Conservation (phyloP, 2,888 invertebrate genomes). For the Rhamphomyia laevipes region DNA sequence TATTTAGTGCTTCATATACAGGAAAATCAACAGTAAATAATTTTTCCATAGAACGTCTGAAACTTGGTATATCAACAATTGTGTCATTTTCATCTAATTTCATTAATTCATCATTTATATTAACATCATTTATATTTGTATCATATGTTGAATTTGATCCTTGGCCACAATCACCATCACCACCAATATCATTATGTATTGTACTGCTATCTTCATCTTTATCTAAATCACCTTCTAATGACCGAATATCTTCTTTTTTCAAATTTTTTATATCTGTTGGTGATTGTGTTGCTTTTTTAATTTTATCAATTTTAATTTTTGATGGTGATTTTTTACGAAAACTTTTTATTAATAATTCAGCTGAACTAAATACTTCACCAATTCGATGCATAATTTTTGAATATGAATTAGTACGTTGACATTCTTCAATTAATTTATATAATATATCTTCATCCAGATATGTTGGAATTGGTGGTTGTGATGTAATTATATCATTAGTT, state of each 20-base stretch:
- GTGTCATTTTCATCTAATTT: constrained; percentile 20
- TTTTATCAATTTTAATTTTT: constrained; percentile 39
- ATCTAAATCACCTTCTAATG: constrained; percentile 67
- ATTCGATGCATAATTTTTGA: constrained; percentile 62
- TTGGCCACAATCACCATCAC: neutral
- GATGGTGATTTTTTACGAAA: constrained; percentile 38
- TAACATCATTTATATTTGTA: constrained; percentile 3
- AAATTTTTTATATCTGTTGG: constrained; percentile 43
- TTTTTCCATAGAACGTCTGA: constrained; percentile 41
- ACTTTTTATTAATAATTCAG: constrained; percentile 59
- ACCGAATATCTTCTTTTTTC: constrained; percentile 61
- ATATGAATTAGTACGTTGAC: constrained; percentile 54
- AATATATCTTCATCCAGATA: constrained; percentile 66
- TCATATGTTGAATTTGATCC: constrained; percentile 11
- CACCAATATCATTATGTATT: constrained; percentile 8
- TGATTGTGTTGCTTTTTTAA: constrained; percentile 25
- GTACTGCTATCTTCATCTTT: constrained; percentile 71
- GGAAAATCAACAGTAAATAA: constrained; percentile 24
- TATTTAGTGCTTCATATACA: constrained; percentile 29
- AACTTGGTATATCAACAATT: constrained; percentile 48
- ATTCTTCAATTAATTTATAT: constrained; percentile 60
- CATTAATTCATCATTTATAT: neutral
- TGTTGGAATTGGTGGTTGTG: constrained; percentile 19
- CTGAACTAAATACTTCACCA: constrained; percentile 61
- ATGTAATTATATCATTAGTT: neutral